Base-by-base conservation (phyloP, 2,888 invertebrate species). In the Lobophora halterata region DNA sequence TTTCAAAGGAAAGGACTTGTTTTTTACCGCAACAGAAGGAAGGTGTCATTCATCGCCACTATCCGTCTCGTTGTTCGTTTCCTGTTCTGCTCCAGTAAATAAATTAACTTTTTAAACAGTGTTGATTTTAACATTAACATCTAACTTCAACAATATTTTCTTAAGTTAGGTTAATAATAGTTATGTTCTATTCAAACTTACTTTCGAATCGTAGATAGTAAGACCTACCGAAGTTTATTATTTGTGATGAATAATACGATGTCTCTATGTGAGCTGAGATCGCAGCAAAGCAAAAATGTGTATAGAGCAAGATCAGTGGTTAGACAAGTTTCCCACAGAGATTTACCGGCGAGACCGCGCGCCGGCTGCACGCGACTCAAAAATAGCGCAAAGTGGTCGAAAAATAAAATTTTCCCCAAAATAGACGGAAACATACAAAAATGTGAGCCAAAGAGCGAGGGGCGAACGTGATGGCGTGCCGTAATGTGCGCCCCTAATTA, bases 401-500 rank as follows among this genome's bases (percentile, higher is more conserved):
- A 87, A 87, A 86, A 87, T 86, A 86, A 81, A 81, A 79, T 57
- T 85, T 86, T 86, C 82, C 85, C 83, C 76, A 86, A 86, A 44
- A 86, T 85, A 86, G 87, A 87, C 85, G 59, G 81, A 83, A 86
- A 87, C 83, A 85, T 81, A 86, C 86, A 86, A 86, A 87, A 85
- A 85, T 86, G 83, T 83, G 78, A 79, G 64, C 58, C 79, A 71
- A 76, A 74, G 78, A 76, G 79, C 80, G 83, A 82, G 85, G 86
- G 87, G 83, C 80, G 82, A 79, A 72, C 80, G 82, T 76, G 82
- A 75, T 74, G 79, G 81, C 83, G 80, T 72, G 79, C 79, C 79
- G 83, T 87, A 87, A 87, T 87, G 85, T 75, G 83, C 83, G 85
- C 85, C 86, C 85, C 87, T 87, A 86, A 87, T 87, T 86, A 86